A percentile compares a stretch with the other conserved stretches of the same genome.
phyloP scores from a whole-genome alignment of 2,888 invertebrate species.

The Achlya flavicornis region DNA sequence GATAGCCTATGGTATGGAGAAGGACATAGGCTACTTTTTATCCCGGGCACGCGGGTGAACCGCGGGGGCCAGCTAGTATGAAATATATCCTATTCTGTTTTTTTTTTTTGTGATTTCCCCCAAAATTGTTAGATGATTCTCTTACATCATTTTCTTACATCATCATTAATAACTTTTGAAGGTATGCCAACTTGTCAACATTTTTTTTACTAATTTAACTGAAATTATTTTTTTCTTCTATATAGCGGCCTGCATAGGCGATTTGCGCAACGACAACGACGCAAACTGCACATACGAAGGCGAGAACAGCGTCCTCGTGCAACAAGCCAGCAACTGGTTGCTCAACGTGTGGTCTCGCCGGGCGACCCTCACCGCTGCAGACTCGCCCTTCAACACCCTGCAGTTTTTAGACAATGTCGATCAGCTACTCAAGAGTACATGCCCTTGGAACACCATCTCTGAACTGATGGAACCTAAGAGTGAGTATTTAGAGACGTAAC shows the following conservation, averaged over 20 bases:
- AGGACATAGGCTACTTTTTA: no score
- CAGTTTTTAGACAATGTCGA: constrained; percentile 85
- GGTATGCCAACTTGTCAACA: no score
- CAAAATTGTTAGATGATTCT: no score
- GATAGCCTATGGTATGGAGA: no score
- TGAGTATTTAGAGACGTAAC: constrained; percentile 49
- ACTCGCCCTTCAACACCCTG: constrained; percentile 86
- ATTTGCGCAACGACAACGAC: constrained; percentile 91
- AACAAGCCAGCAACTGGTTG: constrained; percentile 95
- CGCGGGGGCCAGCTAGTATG: no score
- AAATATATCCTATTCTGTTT: no score
- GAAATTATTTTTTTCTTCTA: not conserved
- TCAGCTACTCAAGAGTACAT: constrained; percentile 80
- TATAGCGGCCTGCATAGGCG: constrained; percentile 88
- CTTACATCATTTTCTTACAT: no score
- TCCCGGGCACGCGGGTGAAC: no score
- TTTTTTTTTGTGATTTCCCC: no score
- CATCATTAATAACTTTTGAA: no score
- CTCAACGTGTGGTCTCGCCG: constrained; percentile 84
- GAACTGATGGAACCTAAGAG: constrained; percentile 81
- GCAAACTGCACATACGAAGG: constrained; percentile 96
- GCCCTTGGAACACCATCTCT: constrained; percentile 69
- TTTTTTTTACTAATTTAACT: no score
- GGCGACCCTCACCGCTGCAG: constrained; percentile 57
- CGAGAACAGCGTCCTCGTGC: constrained; percentile 94